Base-by-base conservation (phyloP, 1,140 invertebrate species). In the Nymphalis io region DNA sequence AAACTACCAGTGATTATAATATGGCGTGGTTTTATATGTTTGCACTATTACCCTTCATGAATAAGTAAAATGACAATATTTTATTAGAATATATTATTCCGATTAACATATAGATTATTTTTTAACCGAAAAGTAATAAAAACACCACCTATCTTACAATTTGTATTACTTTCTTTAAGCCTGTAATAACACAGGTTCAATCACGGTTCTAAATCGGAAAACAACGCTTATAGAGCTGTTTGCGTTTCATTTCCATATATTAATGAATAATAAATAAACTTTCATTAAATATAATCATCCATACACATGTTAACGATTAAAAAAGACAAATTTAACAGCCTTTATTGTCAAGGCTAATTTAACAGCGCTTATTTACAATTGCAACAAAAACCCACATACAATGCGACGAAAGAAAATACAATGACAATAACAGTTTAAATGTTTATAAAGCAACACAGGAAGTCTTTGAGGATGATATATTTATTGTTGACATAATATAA, bases 401-500 rank as follows among this genome's bases (percentile, higher is more conserved):
- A 53, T 53, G 48, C 12, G 18, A 21, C 48, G 12, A 53, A 20
- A 53, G 48, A 53, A 53, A 53, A 53, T 21, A 53, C 48, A 53
- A 46, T 16, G 15, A 46, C 3, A 3, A 33, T 8, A 33, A 3
- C 27, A 33, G 40, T 44, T 48, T 48, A 53, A 13, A 53, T 53
- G 48, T 53, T 53, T 53, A 53, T 4, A 53, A 53, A 53, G 3
- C n/a, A 44, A 44, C 12, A 53, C 48, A 46, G 44, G 48, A 53
- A 53, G 20, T 0, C 20, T 18, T 16, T 48, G 20, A 11, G 48
- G 21, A 11, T 53, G 18, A 12, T 53, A 21, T 23, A 21, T 21
- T 53, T 53, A 21, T 53, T 53, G 48, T 53, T 48, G 15, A 18
- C 16, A 21, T 8, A 53, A 2, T 2, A 20, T 18, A 20, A 21